Percentiles rank a stretch among this genome's conserved stretches.
These are phyloP conservation scores for Microcaecilia unicolor DNA, from an alignment of 2,797 vertebrate species.

Conservation along the genomic window DNA sequence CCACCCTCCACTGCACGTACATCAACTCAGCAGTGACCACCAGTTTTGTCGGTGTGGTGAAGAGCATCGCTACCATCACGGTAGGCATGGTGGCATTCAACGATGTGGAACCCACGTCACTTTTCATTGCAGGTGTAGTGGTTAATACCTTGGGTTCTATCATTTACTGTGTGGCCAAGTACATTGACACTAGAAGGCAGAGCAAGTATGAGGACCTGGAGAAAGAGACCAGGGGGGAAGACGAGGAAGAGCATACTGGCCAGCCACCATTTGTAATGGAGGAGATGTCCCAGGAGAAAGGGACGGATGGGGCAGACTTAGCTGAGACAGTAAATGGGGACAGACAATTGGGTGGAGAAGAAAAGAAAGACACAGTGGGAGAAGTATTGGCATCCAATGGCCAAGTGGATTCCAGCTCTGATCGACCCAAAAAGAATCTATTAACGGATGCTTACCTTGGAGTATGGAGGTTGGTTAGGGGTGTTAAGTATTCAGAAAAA, in stretches of 20 bases:
- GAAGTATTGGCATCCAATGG: slow-evolving; percentile 21
- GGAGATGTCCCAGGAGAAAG: slow-evolving; percentile 30
- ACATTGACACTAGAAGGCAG: slow-evolving; percentile 76
- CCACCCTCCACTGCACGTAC: slow-evolving; percentile 94
- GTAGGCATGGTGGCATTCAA: slow-evolving; percentile 94
- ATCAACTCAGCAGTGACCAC: slow-evolving; percentile 98
- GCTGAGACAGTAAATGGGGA: slow-evolving; percentile 14
- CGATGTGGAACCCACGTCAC: slow-evolving; percentile 79
- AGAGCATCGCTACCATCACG: slow-evolving; percentile 93
- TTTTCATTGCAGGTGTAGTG: slow-evolving; percentile 87
- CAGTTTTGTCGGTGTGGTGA: slow-evolving; percentile 96
- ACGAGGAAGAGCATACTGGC: slow-evolving; percentile 35
- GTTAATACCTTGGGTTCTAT: slow-evolving; percentile 92
- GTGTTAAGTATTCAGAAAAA: slow-evolving; percentile 76
- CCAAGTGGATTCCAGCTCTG: slow-evolving; percentile 29
- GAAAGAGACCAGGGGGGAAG: slow-evolving; percentile 50
- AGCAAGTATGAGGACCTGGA: slow-evolving; percentile 85
- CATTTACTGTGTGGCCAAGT: slow-evolving; percentile 89
- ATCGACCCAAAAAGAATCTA: slow-evolving; percentile 37
- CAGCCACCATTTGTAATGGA: slow-evolving; percentile 48
- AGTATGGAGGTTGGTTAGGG: slow-evolving; percentile 82
- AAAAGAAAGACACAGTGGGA: slow-evolving; percentile 27
- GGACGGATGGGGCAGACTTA: slow-evolving; percentile 24
- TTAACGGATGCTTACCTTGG: slow-evolving; percentile 72
- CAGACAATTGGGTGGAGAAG: slow-evolving; percentile 4